Evolutionary conservation across 2,888 invertebrate genomes (phyloP).

Genomic region (Anodontia alba): DNA sequence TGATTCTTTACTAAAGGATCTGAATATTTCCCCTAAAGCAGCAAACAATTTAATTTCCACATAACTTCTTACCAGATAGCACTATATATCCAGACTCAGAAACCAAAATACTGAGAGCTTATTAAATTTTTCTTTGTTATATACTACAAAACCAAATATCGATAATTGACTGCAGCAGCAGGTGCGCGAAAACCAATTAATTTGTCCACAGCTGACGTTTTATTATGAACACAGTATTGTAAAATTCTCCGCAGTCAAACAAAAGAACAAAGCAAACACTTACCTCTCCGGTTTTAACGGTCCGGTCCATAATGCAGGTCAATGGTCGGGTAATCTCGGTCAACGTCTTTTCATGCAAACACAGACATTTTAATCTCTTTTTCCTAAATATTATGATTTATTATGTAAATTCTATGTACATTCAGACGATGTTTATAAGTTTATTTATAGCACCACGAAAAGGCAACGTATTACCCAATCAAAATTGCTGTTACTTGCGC

Average conservation of each 20-base stretch:
- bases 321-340: background rate
- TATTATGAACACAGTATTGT: background rate
- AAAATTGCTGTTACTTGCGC: background rate
- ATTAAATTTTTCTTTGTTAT: no score
- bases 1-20: no score
- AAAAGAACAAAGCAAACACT: background rate
- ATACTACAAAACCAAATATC: no score
- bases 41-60: no score
- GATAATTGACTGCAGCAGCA: background rate
- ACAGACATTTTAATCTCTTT: background rate
- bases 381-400: background rate
- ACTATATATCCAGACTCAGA: no score
- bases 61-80: no score
- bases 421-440: conserved; percentile 1
- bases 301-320: background rate
- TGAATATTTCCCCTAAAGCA: no score
- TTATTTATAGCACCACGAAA: background rate
- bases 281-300: background rate
- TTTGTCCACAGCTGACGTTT: background rate
- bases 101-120: no score
- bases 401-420: background rate
- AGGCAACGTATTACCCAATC: background rate
- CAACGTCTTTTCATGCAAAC: background rate
- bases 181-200: background rate
- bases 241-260: background rate